Conservation (phyloP, 1,140 invertebrate genomes). For the Drosophila repleta region DNA sequence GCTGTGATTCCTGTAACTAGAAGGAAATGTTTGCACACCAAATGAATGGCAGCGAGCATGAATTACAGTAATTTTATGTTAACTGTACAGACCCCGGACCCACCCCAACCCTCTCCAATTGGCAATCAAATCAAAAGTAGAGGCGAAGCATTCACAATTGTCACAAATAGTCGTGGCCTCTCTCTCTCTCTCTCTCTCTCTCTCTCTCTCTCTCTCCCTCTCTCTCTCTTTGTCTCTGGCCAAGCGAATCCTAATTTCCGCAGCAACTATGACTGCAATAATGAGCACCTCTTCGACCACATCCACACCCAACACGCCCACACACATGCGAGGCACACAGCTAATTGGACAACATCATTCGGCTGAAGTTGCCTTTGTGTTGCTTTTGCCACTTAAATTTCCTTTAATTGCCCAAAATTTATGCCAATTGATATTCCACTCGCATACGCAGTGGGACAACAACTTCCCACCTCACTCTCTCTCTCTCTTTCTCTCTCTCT, state of each 20-base stretch:
- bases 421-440: conserved; percentile 52
- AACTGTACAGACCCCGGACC: background rate
- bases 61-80: conserved; percentile 21
- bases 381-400: conserved; percentile 46
- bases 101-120: background rate
- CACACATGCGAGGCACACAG: conserved; percentile 25
- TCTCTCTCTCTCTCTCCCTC: too few species aligned
- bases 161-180: conserved; percentile 3
- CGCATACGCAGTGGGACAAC: conserved; percentile 36
- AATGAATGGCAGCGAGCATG: conserved; percentile 23
- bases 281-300: conserved; percentile 42
- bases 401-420: conserved; percentile 73
- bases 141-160: conserved; percentile 30
- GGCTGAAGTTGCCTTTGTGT: background rate
- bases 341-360: conserved; percentile 39
- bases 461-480: background rate
- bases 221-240: too few species aligned
- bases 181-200: too few species aligned
- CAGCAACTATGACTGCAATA: conserved; percentile 49
- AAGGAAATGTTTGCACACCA: conserved; percentile 13
- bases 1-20: conserved; percentile 8
- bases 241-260: conserved; percentile 41
- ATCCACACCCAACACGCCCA: conserved; percentile 26
- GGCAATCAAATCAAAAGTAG: conserved; percentile 34
- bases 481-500: background rate